phyloP scores from a whole-genome alignment of 2,113 vertebrate species.

The Cettia cetti region DNA sequence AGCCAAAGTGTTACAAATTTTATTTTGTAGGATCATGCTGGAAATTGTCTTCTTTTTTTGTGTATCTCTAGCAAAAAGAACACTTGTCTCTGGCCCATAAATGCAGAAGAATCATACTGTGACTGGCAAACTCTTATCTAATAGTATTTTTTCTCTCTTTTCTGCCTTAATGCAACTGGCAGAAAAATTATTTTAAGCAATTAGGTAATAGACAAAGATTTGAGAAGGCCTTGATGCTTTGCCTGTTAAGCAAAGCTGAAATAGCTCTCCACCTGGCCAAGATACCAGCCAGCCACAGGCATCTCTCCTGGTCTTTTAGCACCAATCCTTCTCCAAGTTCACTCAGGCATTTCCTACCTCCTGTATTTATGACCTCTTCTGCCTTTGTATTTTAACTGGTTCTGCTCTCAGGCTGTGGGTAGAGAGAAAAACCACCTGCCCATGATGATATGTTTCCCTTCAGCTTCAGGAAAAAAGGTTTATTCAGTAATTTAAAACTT shows the following conservation, averaged over 20 bases:
- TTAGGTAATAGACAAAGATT: not conserved
- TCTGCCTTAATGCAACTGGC: not conserved
- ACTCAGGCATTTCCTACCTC: slow-evolving; percentile 44
- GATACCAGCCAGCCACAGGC: not conserved
- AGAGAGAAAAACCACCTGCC: slow-evolving; percentile 48
- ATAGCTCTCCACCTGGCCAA: slow-evolving; percentile 43
- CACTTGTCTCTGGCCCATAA: not conserved
- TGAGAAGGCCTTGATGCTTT: not conserved
- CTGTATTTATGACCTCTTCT: slow-evolving; percentile 55
- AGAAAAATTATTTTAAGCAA: slow-evolving; percentile 8
- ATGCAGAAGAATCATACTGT: not conserved
- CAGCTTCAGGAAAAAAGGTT: slow-evolving; percentile 33
- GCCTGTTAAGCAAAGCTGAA: slow-evolving; percentile 16
- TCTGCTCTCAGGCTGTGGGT: slow-evolving; percentile 25
- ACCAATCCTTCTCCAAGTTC: slow-evolving; percentile 39
- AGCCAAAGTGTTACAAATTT: not conserved
- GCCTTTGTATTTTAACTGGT: slow-evolving; percentile 47
- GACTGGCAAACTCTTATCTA: not conserved
- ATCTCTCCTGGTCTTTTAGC: slow-evolving; percentile 8
- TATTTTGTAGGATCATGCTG: not conserved
- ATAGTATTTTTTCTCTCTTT: not conserved
- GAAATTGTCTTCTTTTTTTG: not conserved
- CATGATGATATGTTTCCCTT: slow-evolving; percentile 28
- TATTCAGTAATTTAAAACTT: slow-evolving; percentile 29
- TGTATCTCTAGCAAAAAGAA: not conserved